These are phyloP conservation scores for Lipophrys pholis DNA, from an alignment of 2,113 vertebrate species.

Conservation along the genomic window DNA sequence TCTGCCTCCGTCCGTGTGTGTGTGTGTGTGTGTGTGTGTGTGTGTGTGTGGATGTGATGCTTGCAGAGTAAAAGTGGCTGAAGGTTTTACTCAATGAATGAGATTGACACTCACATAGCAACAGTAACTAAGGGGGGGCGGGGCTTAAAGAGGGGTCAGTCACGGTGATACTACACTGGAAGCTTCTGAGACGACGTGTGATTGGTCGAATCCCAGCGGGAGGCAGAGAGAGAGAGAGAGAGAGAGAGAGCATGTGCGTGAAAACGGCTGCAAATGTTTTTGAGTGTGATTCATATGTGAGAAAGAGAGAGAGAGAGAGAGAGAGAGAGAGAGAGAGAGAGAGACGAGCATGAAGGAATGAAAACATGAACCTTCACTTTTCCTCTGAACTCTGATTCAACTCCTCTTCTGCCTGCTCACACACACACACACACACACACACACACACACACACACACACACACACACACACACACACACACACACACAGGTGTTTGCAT, in stretches of 20 bases:
- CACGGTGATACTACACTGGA: too few relatives aligned
- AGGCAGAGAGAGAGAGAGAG: constrained; percentile 19
- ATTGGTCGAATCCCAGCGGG: constrained; percentile 51
- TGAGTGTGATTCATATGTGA: constrained; percentile 65
- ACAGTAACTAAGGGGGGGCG: constrained; percentile 5
- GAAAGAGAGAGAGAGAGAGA: constrained; percentile 54
- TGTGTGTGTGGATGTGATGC: too few relatives aligned
- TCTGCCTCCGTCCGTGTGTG: too few relatives aligned
- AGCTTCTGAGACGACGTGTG: background rate
- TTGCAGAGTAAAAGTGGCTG: too few relatives aligned
- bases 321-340: constrained; percentile 19
- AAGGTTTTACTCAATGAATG: too few relatives aligned
- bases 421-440: constrained; percentile 36
- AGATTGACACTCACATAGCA: background rate
- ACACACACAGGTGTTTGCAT: constrained; percentile 65
- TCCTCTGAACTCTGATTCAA: constrained; percentile 72
- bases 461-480: constrained; percentile 38
- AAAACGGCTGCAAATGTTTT: constrained; percentile 66
- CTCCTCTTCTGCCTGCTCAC: constrained; percentile 32
- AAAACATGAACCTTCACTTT: constrained; percentile 73
- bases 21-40: too few relatives aligned
- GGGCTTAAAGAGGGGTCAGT: background rate
- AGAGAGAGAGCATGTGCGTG: constrained; percentile 59
- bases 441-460: constrained; percentile 22
- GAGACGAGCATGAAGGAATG: constrained; percentile 70